Conservation (phyloP, 2,113 vertebrate genomes). For the Marmota flaviventris region DNA sequence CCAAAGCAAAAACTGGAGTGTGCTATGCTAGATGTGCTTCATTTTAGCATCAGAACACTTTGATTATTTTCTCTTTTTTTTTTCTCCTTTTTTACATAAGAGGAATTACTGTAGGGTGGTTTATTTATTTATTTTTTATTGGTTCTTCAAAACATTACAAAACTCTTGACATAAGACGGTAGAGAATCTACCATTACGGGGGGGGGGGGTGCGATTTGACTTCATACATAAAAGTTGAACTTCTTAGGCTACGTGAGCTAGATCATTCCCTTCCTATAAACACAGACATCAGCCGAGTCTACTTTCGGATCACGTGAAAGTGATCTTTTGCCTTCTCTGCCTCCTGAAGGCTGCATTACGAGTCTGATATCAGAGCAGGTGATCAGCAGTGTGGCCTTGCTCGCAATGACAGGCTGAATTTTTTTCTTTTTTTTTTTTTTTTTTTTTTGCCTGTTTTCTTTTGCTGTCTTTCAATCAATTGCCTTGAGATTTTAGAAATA, state of each 20-base stretch:
- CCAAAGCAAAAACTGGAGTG: fast-evolving
- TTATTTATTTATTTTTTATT: too few species aligned
- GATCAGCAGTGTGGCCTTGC: constrained; percentile 45
- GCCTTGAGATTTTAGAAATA: constrained; percentile 72
- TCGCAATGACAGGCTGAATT: constrained; percentile 57
- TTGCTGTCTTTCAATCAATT: constrained; percentile 73
- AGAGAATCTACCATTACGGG: background rate
- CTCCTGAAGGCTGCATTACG: constrained; percentile 16
- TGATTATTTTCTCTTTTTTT: background rate
- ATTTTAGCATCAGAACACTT: background rate
- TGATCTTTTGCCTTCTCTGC: background rate
- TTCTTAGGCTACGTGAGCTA: constrained; percentile 66
- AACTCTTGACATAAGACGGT: background rate
- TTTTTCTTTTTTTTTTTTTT: constrained; percentile 53
- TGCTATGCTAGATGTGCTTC: background rate
- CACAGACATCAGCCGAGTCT: constrained; percentile 58
- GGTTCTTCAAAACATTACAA: too few species aligned
- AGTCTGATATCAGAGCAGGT: constrained; percentile 10
- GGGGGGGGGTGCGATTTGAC: too few species aligned
- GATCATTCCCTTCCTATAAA: constrained; percentile 75
- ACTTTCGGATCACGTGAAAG: constrained; percentile 14
- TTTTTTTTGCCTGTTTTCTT: constrained; percentile 61
- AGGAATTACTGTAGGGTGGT: background rate
- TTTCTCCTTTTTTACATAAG: background rate
- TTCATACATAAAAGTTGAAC: constrained; percentile 57